phyloP scores from a whole-genome alignment of 2,888 invertebrate genomes.

The Chymomyza procnemis region DNA sequence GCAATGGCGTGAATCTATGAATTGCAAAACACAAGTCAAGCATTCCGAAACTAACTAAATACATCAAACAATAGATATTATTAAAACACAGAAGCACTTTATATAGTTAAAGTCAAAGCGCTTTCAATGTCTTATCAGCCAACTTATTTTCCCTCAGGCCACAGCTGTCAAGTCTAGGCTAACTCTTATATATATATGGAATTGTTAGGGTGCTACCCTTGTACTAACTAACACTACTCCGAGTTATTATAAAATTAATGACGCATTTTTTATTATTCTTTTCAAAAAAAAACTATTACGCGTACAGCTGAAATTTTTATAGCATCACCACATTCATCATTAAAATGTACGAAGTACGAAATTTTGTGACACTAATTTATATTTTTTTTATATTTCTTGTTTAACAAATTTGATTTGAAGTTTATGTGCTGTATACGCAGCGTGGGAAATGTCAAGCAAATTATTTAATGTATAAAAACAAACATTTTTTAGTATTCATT shows the following conservation, averaged over 20 bases:
- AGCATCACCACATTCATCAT: constrained; percentile 70
- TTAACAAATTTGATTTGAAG: constrained; percentile 5
- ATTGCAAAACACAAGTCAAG: too few relatives aligned
- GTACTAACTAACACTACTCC: too few relatives aligned
- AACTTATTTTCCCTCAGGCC: background rate
- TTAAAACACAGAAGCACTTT: background rate
- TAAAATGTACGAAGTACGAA: constrained; percentile 64
- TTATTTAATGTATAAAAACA: background rate
- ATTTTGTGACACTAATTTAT: background rate
- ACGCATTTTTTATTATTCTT: background rate
- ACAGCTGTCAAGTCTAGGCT: background rate
- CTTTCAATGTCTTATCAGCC: background rate
- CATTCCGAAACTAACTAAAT: too few relatives aligned
- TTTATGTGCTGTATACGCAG: background rate
- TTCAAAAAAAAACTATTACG: background rate
- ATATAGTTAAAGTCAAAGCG: background rate
- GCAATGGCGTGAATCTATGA: too few relatives aligned
- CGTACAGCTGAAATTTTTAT: background rate
- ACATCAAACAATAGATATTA: too few relatives aligned
- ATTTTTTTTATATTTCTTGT: constrained; percentile 2
- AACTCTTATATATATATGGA: background rate
- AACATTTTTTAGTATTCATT: background rate
- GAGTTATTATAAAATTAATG: background rate
- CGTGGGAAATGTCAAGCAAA: constrained; percentile 10
- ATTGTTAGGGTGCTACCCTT: background rate